Conservation (phyloP, 2,797 vertebrate species). For the Cossypha caffra region DNA sequence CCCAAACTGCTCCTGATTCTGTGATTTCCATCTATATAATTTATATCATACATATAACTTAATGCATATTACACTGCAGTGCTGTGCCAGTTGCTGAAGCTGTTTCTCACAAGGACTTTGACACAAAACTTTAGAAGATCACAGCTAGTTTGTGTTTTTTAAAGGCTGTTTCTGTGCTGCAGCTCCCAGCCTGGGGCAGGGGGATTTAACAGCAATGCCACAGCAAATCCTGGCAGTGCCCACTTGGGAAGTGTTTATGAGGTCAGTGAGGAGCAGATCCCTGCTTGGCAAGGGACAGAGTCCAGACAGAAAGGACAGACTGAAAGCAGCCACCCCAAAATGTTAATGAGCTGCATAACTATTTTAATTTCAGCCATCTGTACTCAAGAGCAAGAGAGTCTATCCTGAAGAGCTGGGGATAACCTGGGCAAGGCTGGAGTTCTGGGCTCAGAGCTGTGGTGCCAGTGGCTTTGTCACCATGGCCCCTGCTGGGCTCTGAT, state of each 20-base stretch:
- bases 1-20: neutral
- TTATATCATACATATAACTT: neutral
- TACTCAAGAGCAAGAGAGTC: neutral
- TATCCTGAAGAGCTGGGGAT: neutral
- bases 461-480: neutral
- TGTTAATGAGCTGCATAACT: neutral
- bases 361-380: neutral
- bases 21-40: rapidly evolving
- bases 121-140: neutral
- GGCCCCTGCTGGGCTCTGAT: neutral
- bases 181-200: neutral
- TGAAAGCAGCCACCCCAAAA: neutral
- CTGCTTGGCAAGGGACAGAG: neutral
- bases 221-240: neutral
- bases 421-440: neutral
- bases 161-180: neutral
- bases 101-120: neutral
- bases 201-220: neutral
- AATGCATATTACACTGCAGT: rapidly evolving
- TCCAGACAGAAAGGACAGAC: neutral
- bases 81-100: neutral
- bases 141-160: rapidly evolving
- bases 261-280: neutral
- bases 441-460: neutral
- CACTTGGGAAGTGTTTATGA: neutral